Conservation (phyloP, 2,888 invertebrate genomes). For the Heliconius charithonia region DNA sequence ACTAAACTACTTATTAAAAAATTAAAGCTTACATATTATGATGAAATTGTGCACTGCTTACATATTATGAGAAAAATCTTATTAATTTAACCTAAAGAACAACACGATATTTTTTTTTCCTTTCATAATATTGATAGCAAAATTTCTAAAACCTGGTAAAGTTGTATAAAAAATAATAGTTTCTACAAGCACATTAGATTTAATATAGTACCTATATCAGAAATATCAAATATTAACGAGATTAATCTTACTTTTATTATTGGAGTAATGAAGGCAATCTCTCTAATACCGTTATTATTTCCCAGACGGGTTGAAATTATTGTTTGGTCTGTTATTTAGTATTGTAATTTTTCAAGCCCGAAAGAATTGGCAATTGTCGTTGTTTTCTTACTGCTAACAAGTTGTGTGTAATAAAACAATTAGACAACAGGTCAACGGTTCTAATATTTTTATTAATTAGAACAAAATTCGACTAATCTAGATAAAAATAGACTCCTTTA, state of each 20-base stretch:
- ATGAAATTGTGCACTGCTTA: neutral
- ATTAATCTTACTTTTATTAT: slow-evolving; percentile 25
- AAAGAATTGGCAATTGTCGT: slow-evolving; percentile 12
- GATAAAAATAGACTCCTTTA: too few species aligned
- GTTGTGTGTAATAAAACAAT: neutral
- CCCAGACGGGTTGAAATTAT: slow-evolving; percentile 31
- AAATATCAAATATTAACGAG: slow-evolving; percentile 24
- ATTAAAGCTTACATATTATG: neutral
- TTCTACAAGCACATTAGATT: neutral
- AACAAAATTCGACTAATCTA: too few species aligned
- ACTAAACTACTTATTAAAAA: too few species aligned
- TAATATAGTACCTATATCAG: neutral
- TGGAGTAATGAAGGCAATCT: slow-evolving; percentile 35
- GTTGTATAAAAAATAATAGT: too few species aligned
- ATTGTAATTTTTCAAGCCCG: slow-evolving; percentile 33
- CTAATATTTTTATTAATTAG: neutral
- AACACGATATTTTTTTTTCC: too few species aligned
- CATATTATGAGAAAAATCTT: too few species aligned
- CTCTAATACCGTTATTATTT: slow-evolving; percentile 36
- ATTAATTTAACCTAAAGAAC: too few species aligned
- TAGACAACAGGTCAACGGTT: neutral
- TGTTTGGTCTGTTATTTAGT: slow-evolving; percentile 36
- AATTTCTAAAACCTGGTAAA: too few species aligned
- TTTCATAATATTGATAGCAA: too few species aligned
- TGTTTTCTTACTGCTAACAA: slow-evolving; percentile 17